Base-by-base conservation (phyloP, 2,888 invertebrate genomes). In the Tinea pellionella region DNA sequence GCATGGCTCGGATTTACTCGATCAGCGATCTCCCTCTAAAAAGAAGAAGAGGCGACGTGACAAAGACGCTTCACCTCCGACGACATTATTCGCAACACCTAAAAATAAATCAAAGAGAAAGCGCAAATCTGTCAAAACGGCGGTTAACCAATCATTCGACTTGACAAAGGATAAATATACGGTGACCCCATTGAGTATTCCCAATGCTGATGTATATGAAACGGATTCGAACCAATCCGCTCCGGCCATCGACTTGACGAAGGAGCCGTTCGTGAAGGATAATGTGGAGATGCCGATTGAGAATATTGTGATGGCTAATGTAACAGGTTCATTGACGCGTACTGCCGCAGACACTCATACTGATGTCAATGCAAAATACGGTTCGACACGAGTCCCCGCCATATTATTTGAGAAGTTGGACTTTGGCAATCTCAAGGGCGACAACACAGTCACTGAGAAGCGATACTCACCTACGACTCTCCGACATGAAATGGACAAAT, bases 401-500 rank as follows among this genome's bases (percentile, higher is more conserved):
- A 87, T 87, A 64, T 66, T 87, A 41, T 76, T 77, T 63, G 85
- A 80, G 59, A 75, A 85, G 64, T 75, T 86, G 19, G 86, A 86
- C 63, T 87, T 86, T 71, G 80, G 85, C 64, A 82, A 84, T 69
- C 69, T 85, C 61, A 86, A 85, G 64, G 83, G 85, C 7, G 82
- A 75, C 2, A 47, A 8, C 47, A 13, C 15, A 47, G 8, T 15
- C 12, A 16, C 18, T 18, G 72, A 71, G 64, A 68, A 77, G 56
- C 68, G 77, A 55, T 87, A 82, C 68, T 87, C 85, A 63, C 68
- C 80, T 63, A 74, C 77, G 63, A 77, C 79, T 62, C 74, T 87
- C 58, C 75, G 83, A 47, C 80, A 74, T 1, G 90, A 90, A 67
- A 89, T 92, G 90, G 86, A 88, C 62, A 87, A 88, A 62, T 92